Evolutionary conservation across 2,888 invertebrate species (phyloP), one percentile per base, ranked within the genome.

Genomic region (Tinea trinotella): DNA sequence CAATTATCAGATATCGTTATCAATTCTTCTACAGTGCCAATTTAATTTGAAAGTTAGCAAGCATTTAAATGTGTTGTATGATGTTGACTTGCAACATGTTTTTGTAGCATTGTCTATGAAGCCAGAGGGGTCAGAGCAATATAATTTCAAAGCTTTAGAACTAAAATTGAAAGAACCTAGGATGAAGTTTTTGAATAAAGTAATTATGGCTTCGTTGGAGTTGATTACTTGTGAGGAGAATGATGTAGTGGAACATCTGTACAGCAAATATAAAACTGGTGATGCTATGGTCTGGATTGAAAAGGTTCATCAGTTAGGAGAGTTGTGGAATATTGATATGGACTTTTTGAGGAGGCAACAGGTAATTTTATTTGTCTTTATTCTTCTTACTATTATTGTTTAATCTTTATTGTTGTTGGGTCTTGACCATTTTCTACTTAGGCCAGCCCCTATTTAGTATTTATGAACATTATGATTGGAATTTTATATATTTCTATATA

Each of bases 271-370:
- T 55, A 69, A 82, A 53, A 70, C 67, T 58, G 67, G 67, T 13
- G 86, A 87, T 58, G 87, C 83, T 55, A 61, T 67, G 54, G 59
- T 77, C 13, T 96, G 95, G 93, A 93, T 94, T 76, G 87, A 90
- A 54, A 91, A 90, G 61, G 90, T 94, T 54, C 82, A 90, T 44
- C 83, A 88, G 7, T 72, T 97, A 53, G 93, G 93, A 0, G 88
- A 90, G 19, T 88, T 92, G 54, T 96, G 97, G 95, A 89, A 90
- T 58, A 78, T 96, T 54, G 91, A 93, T 59, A 79, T 86, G 12
- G 93, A 94, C 64, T 88, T 89, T 49, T 79, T 97, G 40, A 88
- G 91, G 59, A 88, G 93, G 54, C 93, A 93, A 73, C 93, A 96
- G 87, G 92, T 93, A 88, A n/a, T n/a, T n/a, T n/a, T n/a, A n/a